Evolutionary conservation across 1,140 invertebrate genomes (phyloP), one percentile per base, ranked within the genome.

Genomic region (Archivesica marissinica): DNA sequence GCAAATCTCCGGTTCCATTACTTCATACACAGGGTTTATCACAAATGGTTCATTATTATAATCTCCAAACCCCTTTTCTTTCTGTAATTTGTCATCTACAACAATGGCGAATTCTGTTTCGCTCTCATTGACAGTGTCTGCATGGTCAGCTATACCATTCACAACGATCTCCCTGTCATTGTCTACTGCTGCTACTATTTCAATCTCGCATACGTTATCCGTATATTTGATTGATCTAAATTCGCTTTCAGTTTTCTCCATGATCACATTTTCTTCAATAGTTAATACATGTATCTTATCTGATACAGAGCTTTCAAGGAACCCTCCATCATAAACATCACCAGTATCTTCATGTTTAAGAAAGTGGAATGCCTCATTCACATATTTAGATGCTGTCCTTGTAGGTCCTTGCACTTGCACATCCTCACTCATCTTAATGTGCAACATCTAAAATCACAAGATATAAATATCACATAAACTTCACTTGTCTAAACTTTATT

Each of bases 311-410:
- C 13, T 20, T 33, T 52, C 15, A 23, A 35, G 64, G 20, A 11
- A 38, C 39, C 47, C 35, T 50, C 66, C 76, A 25, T 15, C 64
- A 85, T 87, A 54, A 50, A 47, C 72, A 15, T 72, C 25, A 23
- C 79, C 75, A 25, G n/a, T 23, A 20, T 87, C 86, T 20, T 66
- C 44, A 17, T n/a, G 17, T 20, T 68, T 87, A 0, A 89, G 77
- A 66, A 88, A 89, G 56, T 75, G 70, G 44, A 88, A 88, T 15
- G 81, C 82, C 23, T 86, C 85, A 59, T 70, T 87, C 15, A 88
- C 77, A 72, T 44, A 50, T 30, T 61, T 74, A 28, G 54, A 17
- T 6, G 47, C 15, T 52, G 61, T 66, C 20, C 77, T 54, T 0
- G 70, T 9, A 20, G 54, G 47, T n/a, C 38, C 25, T 3, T 64